Evolutionary conservation across 1,140 invertebrate species (phyloP), one percentile per base, ranked within the genome.

Genomic region (Magallana angulata): DNA sequence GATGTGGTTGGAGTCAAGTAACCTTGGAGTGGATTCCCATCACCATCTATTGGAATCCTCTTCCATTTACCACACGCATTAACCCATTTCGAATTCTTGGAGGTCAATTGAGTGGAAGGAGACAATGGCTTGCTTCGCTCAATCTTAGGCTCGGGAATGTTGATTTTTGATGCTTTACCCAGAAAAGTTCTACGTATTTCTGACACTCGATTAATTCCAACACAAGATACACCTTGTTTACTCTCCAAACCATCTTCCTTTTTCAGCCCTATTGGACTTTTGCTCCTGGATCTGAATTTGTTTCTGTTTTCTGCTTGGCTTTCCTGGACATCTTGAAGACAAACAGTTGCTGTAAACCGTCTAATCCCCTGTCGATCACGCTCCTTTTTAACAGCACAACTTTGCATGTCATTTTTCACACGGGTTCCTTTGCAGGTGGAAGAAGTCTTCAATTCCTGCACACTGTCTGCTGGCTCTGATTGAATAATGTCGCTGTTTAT

Each of bases 161-260:
- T 87, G 24, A 60, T 80, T 18, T 82, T 82, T 58, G 57, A 30
- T 6, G 85, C 82, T 82, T 89, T 89, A 36, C 81, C n/a, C 30
- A 89, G 83, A 7, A 89, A 89, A 64, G 64, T 86, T 18, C 71
- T 57, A 24, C 88, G 86, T 84, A 89, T 89, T 81, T 89, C 85
- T 48, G 85, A 89, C 30, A 89, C 88, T 16, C 85, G 82, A 12
- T 85, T 82, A 36, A 76, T 24, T 36, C 82, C 85, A 76, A 58
- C 12, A 18, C 60, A 36, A 18, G 76, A 56, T 18, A 84, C 82
- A 80, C 36, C 24, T 57, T 86, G 88, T 30, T 89, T 82, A 57
- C 82, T 89, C 14, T 89, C 88, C 30, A 81, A 68, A 48, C 81
- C 85, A 62, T 85, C 62, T 68, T 58, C 30, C 8, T 82, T 84